phyloP scores from a whole-genome alignment of 2,797 vertebrate species.

The Falco peregrinus region DNA sequence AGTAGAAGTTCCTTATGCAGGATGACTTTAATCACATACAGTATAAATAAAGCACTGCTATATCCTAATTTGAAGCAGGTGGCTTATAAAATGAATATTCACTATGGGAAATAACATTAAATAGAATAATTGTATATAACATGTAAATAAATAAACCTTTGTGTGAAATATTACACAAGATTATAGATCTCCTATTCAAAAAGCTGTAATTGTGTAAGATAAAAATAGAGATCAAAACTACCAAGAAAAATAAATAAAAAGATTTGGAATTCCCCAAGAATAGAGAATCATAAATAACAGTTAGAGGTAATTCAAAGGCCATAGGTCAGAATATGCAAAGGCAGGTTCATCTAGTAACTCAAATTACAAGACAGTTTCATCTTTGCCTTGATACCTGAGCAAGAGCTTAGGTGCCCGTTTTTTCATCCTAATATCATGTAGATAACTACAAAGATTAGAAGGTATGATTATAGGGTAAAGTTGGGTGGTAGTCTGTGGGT shows the following conservation, averaged over 20 bases:
- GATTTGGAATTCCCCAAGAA: background rate
- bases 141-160: background rate
- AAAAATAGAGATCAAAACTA: background rate
- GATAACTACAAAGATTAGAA: background rate
- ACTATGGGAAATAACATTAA: background rate
- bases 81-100: background rate
- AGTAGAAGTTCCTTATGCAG: background rate
- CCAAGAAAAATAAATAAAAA: background rate
- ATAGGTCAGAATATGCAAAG: background rate
- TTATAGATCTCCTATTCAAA: background rate
- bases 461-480: background rate
- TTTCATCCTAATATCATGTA: background rate
- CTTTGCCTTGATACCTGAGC: background rate
- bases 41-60: background rate
- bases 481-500: background rate
- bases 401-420: background rate
- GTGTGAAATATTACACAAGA: background rate
- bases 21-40: background rate
- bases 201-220: background rate
- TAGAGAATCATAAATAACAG: background rate
- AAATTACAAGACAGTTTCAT: background rate
- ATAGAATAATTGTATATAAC: background rate
- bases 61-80: background rate
- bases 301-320: background rate
- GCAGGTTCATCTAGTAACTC: background rate